A percentile compares a stretch with the other conserved stretches of the same genome.
These are phyloP conservation scores for Eueremaeus valkanovi DNA, from an alignment of 2,888 invertebrate species.

Conservation along the genomic window DNA sequence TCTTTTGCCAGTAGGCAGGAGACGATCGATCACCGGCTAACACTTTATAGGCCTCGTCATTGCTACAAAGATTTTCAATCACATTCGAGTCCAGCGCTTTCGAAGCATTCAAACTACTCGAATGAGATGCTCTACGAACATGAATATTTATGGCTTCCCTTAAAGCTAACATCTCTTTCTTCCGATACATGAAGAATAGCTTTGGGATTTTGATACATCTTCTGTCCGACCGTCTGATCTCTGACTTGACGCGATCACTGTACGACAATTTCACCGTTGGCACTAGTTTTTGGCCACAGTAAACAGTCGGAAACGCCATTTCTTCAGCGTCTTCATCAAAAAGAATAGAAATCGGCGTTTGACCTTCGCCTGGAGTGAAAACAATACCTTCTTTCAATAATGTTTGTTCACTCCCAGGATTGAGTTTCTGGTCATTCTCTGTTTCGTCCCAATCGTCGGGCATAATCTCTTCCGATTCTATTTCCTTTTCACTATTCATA, in stretches of 20 bases:
- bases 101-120: not conserved
- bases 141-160: not conserved
- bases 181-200: not conserved
- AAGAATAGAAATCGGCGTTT: constrained; percentile 48
- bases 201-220: not conserved
- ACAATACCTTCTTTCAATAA: not conserved
- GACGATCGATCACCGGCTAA: constrained; percentile 44
- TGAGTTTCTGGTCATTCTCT: constrained; percentile 43
- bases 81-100: too few relatives aligned
- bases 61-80: not conserved
- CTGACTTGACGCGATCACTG: not conserved
- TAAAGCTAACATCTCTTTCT: not conserved
- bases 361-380: constrained; percentile 49
- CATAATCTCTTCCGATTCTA: too few relatives aligned
- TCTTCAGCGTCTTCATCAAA: constrained; percentile 47
- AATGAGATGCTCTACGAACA: too few relatives aligned
- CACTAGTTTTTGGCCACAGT: not conserved
- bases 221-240: not conserved
- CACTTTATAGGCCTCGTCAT: not conserved
- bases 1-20: constrained; percentile 41
- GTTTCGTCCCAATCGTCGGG: constrained; percentile 49
- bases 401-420: constrained; percentile 40
- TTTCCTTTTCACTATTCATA: not conserved
- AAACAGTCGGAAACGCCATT: not conserved
- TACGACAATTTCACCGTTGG: not conserved